Base-by-base conservation (phyloP, 2,888 invertebrate genomes). In the Dexiosoma caninum region DNA sequence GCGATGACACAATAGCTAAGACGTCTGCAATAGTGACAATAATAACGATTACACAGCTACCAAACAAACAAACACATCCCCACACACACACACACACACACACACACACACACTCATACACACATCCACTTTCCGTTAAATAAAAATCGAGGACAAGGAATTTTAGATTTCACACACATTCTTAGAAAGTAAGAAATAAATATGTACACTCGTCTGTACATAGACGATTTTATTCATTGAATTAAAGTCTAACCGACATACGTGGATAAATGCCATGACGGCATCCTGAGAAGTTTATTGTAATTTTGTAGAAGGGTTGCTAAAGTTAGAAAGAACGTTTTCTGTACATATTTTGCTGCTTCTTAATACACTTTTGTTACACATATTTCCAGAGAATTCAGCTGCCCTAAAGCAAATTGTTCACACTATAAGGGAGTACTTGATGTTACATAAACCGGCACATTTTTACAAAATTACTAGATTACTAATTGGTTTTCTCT, bases 11-110 rank as follows among this genome's bases (percentile, higher is more conserved):
- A 72, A 77, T 44, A 27, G 40, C 70, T 46, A 66, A 51, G 72
- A 77, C 60, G 67, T 57, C 64, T 72, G 30, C 57, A 67, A 72
- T 51, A 77, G 60, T 72, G 72, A 69, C 71, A 81, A 72, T 69
- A 74, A 67, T 62, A 76, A 66, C 60, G 42, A 55, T 62, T 44
- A 62, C 62, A 78, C 62, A 78, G n/a, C 14, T 21, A 62, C 60
- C 27, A 46, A 62, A 30, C 42, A 49, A 55, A 12, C 44, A 59
- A 37, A 27, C 2, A 49, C n/a, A n/a, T n/a, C n/a, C n/a, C n/a
- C n/a, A n/a, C n/a, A n/a, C 27, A 6, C 27, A 27, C 27, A 27
- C 27, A 27, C 6, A 27, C 27, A 37, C 30, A 60, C 4, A 59
- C 10, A 10, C 2, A 27, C 37, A 49, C 57, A 59, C 23, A 46